Evolutionary conservation across 1,140 invertebrate genomes (phyloP), one percentile per base, ranked within the genome.

Genomic region (Drosophila mayri): DNA sequence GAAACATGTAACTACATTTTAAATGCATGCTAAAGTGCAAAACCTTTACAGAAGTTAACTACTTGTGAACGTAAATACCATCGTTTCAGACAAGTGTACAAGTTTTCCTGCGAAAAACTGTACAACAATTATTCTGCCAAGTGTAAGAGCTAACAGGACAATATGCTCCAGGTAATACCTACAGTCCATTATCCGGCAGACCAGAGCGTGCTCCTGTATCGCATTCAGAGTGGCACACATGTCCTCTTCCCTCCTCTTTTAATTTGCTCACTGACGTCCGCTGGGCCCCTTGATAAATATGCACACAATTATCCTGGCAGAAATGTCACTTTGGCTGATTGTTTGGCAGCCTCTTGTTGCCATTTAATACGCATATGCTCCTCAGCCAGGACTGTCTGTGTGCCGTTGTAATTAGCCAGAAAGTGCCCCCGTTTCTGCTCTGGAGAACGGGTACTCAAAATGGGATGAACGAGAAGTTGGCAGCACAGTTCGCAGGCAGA

Each of bases 241-340:
- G 28, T 28, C 30, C 18, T 40, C 28, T 16, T 57, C 14, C 50
- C 40, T 43, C 32, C 22, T 41, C 49, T 64, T 68, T 61, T 52
- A 62, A 65, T 71, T 71, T 62, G 57, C 54, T 43, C 49, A 38
- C 44, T 52, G 12, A 25, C 50, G 25, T 47, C 20, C 22, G 5
- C 32, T 22, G 18, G 41, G 9, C 37, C 43, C 40, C 28, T 44
- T 47, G 35, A 32, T 70, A 72, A 68, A 79, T 76, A 74, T 82
- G 81, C 61, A 46, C 73, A 74, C 81, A 87, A 83, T 83, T 87
- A 83, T 87, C 71, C 67, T 43, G 41, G 76, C 61, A 74, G 86
- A 77, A 82, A 80, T 83, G 79, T 87, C 84, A 83, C 79, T 88
- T 83, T 75, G 76, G 68, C 55, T 83, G 68, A 88, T 88, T 88